Base-by-base conservation (phyloP, 2,888 invertebrate genomes). In the Arrhopalites spinosus region DNA sequence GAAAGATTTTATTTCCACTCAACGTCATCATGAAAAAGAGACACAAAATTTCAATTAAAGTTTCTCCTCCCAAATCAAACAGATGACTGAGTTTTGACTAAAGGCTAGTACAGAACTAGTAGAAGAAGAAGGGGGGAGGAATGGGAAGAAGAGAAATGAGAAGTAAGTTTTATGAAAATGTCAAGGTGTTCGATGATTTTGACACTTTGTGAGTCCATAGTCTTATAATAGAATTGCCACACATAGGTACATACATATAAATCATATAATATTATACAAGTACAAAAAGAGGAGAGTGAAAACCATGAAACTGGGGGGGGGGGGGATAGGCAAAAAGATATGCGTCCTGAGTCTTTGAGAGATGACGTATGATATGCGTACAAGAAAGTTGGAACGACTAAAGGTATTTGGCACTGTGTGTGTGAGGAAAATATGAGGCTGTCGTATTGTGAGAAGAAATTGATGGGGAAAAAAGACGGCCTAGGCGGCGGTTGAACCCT, bases 361-460 rank as follows among this genome's bases (percentile, higher is more conserved):
- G 8, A 50, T n/a, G 50, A 50, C 15, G 50, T 50, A n/a, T 15
- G n/a, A 15, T 50, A 17, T 50, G 50, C n/a, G 50, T 50, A 15
- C 8, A 50, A 50, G 50, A 11, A 11, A 36, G 36, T n/a, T n/a
- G 11, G 36, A 36, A 36, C 5, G 36, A n/a, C n/a, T 36, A 36
- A 36, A 36, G 36, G 36, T 36, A 36, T 36, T 36, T 36, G 36
- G 36, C 36, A 36, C 11, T 50, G 50, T 50, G 50, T 50, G 50
- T 50, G 50, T 2, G 50, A 5, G 15, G 50, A 45, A 50, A 50
- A 15, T 15, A n/a, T 50, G 50, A 50, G 50, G 50, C 50, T n/a
- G n/a, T 50, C 50, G 50, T 50, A 50, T 50, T 50, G 50, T 50
- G 25, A n/a, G n/a, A 25, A 20, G 25, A 59, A 59, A 59, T 59